Percentiles rank a stretch among this genome's conserved stretches.
phyloP scores from a whole-genome alignment of 2,888 invertebrate species.

The Aricia artaxerxes region DNA sequence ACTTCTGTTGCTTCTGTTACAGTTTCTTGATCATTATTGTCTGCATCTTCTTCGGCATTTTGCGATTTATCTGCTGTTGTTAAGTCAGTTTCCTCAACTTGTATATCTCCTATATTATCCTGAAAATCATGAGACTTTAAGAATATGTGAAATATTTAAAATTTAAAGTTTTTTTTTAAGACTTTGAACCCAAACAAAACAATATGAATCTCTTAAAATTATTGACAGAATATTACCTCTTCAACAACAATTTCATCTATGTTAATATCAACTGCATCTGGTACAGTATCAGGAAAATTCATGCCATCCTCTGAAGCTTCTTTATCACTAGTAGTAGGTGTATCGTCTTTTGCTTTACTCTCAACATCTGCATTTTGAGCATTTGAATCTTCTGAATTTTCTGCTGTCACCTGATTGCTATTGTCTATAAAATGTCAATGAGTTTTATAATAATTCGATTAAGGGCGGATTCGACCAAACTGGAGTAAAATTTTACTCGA shows the following conservation, averaged over 20 bases:
- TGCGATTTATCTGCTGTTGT: background rate
- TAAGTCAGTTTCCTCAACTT: background rate
- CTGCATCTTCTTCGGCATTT: background rate
- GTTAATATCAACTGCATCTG: background rate
- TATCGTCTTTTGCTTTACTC: conserved; percentile 32
- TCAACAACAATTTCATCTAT: conserved; percentile 2
- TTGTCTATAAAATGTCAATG: conserved; percentile 51
- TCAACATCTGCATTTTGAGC: conserved; percentile 51
- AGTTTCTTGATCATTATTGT: background rate
- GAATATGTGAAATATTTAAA: background rate
- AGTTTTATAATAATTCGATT: background rate
- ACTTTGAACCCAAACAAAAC: background rate
- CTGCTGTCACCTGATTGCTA: conserved; percentile 60
- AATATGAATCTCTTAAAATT: background rate
- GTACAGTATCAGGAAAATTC: conserved; percentile 20
- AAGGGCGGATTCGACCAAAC: no score
- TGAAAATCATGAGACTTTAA: background rate
- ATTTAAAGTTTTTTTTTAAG: background rate
- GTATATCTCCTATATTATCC: background rate
- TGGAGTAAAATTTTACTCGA: no score
- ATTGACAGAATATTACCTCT: background rate
- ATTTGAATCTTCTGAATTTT: conserved; percentile 67
- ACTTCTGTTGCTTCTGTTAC: background rate
- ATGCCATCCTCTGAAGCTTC: conserved; percentile 32
- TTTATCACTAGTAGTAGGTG: conserved; percentile 19